phyloP scores from a whole-genome alignment of 1,140 invertebrate species.

The Drosophila nebulosa region DNA sequence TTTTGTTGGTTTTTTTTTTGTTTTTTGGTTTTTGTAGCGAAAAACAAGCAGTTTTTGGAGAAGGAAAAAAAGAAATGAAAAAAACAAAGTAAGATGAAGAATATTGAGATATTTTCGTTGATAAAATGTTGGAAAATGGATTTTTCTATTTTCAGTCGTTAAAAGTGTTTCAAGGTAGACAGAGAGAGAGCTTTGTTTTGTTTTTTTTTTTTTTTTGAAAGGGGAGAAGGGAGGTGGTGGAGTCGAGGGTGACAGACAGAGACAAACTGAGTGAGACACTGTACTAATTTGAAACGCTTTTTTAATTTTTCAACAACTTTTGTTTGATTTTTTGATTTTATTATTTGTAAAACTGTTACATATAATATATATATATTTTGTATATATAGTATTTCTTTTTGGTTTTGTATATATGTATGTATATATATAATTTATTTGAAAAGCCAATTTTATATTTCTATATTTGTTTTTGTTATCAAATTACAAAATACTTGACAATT shows the following conservation, averaged over 20 bases:
- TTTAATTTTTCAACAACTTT: conserved; percentile 74
- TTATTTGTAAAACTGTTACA: conserved; percentile 57
- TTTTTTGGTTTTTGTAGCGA: conserved; percentile 60
- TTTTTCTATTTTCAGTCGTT: conserved; percentile 21
- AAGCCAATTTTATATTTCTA: not conserved
- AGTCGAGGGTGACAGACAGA: not conserved
- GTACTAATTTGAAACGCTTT: conserved; percentile 37
- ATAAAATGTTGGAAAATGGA: conserved; percentile 52
- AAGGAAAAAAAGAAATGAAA: conserved; percentile 77
- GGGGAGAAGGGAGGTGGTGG: not conserved
- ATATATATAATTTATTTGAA: not conserved
- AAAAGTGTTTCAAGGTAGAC: not conserved
- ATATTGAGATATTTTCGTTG: conserved; percentile 68
- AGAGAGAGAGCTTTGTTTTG: not conserved
- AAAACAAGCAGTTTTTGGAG: conserved; percentile 77
- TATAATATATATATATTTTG: conserved; percentile 38
- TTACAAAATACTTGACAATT: not conserved
- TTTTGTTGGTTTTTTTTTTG: conserved; percentile 31
- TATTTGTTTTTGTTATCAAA: not conserved
- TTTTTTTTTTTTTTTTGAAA: too few relatives aligned
- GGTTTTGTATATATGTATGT: not conserved
- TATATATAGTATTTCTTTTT: not conserved
- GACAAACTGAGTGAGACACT: not conserved
- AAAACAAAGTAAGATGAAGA: conserved; percentile 73
- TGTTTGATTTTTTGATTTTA: conserved; percentile 55